Conservation (phyloP, 1,140 invertebrate genomes). For the Sycophila sp. region DNA sequence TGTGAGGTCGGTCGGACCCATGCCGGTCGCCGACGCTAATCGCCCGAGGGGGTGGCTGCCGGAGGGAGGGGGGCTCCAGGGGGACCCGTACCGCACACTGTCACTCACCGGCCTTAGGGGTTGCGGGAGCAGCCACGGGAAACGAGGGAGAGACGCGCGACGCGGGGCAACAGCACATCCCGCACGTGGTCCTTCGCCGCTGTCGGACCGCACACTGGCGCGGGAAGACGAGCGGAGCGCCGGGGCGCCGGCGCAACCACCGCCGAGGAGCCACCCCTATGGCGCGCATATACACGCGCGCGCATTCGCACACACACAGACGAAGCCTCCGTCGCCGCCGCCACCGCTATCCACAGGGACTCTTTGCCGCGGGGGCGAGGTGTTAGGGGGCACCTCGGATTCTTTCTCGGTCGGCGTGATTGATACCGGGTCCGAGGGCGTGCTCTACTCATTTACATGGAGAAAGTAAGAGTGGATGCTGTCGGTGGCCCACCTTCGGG, state of each 20-base stretch:
- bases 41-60: no score
- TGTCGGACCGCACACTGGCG: slow-evolving; percentile 64
- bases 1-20: no score
- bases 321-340: no score
- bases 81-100: no score
- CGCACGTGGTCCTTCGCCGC: slow-evolving; percentile 62
- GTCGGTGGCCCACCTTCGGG: no score
- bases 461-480: no score
- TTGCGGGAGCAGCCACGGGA: no score
- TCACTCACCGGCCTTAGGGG: no score
- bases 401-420: background rate
- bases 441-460: no score
- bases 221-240: slow-evolving; percentile 51
- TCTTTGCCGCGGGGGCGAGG: background rate
- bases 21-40: no score
- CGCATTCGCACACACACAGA: background rate
- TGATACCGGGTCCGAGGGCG: background rate
- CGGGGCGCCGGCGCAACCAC: slow-evolving; percentile 49
- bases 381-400: background rate
- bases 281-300: slow-evolving; percentile 32
- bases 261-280: slow-evolving; percentile 46
- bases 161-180: background rate
- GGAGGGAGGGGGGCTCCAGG: no score
- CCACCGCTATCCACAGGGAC: no score
- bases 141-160: background rate